Conservation (phyloP, 2,888 invertebrate genomes). For the Drosophila nigritarsus region DNA sequence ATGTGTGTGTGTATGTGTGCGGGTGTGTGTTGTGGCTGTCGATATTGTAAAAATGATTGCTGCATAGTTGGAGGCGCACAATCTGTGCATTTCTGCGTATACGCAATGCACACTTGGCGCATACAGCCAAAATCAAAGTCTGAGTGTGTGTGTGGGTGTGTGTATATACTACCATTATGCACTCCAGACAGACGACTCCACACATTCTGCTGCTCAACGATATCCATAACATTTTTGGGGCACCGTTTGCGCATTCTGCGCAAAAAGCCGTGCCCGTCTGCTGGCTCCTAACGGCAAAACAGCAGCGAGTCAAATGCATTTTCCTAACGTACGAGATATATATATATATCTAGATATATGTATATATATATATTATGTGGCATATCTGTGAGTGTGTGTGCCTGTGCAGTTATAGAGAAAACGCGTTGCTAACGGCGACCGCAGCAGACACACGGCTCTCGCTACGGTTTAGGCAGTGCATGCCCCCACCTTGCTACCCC, state of each 20-base stretch:
- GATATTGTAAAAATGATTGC: constrained; percentile 62
- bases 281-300: constrained; percentile 10
- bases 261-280: constrained; percentile 27
- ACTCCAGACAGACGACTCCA: constrained; percentile 51
- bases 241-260: constrained; percentile 46
- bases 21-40: constrained; percentile 1
- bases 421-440: constrained; percentile 80
- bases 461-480: constrained; percentile 64
- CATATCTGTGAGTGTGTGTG: constrained; percentile 4
- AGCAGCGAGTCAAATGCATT: constrained; percentile 77
- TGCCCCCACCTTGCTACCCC: constrained; percentile 16
- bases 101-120: constrained; percentile 50
- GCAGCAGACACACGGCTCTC: constrained; percentile 78
- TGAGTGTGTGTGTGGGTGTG: constrained; percentile 5
- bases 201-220: constrained; percentile 24
- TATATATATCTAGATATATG: constrained; percentile 1
- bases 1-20: constrained; percentile 2
- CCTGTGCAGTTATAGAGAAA: constrained; percentile 56
- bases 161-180: background rate
- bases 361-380: constrained; percentile 7
- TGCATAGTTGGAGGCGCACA: constrained; percentile 70
- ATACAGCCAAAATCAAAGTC: background rate
- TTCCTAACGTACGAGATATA: constrained; percentile 71
- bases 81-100: constrained; percentile 63
- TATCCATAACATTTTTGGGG: constrained; percentile 54